These are phyloP conservation scores for Cairina moschata DNA, from an alignment of 2,113 vertebrate genomes.

Conservation along the genomic window DNA sequence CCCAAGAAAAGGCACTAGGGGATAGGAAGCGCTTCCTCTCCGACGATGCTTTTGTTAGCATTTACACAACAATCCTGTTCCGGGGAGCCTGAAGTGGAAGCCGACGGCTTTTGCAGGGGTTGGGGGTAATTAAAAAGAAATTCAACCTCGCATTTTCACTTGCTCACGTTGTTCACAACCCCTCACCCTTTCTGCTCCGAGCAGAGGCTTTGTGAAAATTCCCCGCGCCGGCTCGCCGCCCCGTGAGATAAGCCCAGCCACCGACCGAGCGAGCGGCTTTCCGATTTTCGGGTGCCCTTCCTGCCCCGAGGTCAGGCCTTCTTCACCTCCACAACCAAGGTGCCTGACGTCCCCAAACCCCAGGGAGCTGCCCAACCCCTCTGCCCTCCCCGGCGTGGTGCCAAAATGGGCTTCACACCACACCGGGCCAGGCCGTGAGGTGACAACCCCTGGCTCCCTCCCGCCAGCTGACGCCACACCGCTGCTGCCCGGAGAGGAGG, in stretches of 20 bases:
- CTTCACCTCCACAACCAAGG: constrained; percentile 50
- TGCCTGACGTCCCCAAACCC: too few species aligned
- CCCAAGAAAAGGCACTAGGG: background rate
- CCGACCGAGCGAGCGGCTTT: background rate
- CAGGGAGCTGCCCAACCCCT: background rate
- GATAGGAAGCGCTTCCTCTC: constrained; percentile 45
- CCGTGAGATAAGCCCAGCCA: background rate
- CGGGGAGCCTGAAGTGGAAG: background rate
- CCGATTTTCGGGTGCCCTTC: background rate
- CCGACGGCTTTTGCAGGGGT: background rate
- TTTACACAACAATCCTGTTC: background rate
- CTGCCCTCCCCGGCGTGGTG: too few species aligned
- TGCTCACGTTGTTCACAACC: background rate
- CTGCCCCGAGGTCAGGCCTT: constrained; percentile 51
- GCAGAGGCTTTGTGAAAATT: background rate
- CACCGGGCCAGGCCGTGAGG: too few species aligned
- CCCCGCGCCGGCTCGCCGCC: background rate
- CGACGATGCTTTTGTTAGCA: background rate
- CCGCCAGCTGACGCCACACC: background rate
- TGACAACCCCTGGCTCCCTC: too few species aligned
- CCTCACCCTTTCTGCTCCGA: background rate
- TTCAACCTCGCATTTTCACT: background rate
- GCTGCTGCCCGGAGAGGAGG: background rate
- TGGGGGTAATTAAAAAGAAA: background rate
- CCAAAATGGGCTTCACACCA: too few species aligned